Percentiles rank a stretch among this genome's conserved stretches.
phyloP scores from a whole-genome alignment of 2,888 invertebrate genomes.

The Parapristionchus giblindavisi region DNA sequence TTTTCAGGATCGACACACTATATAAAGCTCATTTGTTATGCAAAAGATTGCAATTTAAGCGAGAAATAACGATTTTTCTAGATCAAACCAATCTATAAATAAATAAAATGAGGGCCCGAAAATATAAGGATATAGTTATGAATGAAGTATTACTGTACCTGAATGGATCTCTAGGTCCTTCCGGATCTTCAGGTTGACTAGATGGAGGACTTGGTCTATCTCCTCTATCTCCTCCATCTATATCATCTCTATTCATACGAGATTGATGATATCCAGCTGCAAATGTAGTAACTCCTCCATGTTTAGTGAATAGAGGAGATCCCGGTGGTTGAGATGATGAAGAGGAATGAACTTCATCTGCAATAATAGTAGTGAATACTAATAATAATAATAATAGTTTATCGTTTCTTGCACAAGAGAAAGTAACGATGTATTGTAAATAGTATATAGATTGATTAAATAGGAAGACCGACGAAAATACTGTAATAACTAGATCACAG shows the following conservation, averaged over 20 bases:
- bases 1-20: too few species aligned
- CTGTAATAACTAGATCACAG: background rate
- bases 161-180: slow-evolving; percentile 33
- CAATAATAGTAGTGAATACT: background rate
- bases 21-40: too few species aligned
- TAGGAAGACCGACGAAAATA: background rate
- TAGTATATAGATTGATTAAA: background rate
- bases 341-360: background rate
- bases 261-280: slow-evolving; percentile 34
- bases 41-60: too few species aligned
- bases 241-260: background rate
- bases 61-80: too few species aligned
- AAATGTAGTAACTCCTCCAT: slow-evolving; percentile 34
- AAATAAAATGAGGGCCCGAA: too few species aligned
- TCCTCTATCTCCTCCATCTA: slow-evolving; percentile 6
- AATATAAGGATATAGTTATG: too few species aligned
- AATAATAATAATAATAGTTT: too few species aligned
- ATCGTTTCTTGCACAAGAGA: too few species aligned
- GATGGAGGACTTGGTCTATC: slow-evolving; percentile 24
- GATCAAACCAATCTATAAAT: too few species aligned
- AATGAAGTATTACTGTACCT: too few species aligned
- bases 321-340: background rate
- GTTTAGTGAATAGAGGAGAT: background rate
- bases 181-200: slow-evolving; percentile 34
- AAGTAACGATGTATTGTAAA: background rate